A percentile compares a stretch with the other conserved stretches of the same genome.
Evolutionary conservation across 2,113 vertebrate genomes (phyloP).

Genomic region (Malurus cyaneus): DNA sequence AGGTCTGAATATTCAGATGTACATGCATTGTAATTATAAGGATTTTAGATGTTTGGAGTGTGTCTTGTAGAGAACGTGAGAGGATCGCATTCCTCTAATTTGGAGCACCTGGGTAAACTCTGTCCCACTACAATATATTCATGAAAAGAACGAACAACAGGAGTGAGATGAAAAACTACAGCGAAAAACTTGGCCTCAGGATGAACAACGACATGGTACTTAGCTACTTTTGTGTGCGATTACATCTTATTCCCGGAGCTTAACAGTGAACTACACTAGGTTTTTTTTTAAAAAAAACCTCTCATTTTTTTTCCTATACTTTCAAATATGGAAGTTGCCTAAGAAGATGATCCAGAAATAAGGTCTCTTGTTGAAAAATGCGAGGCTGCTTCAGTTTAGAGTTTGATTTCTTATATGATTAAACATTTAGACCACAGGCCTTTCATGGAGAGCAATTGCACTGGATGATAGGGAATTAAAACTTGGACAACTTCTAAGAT

Average conservation of each 20-base stretch:
- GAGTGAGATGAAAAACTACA: neutral
- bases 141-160: neutral
- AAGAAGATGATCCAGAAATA: neutral
- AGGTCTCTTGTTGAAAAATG: neutral
- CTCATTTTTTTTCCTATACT: neutral
- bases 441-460: neutral
- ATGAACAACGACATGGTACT: neutral
- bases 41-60: too few species aligned
- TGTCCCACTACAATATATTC: neutral
- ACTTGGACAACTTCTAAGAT: neutral
- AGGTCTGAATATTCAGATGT: too few species aligned
- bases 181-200: neutral
- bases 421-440: fast-evolving
- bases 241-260: neutral
- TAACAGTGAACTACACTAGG: neutral
- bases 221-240: neutral
- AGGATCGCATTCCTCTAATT: too few species aligned
- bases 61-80: too few species aligned
- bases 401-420: neutral
- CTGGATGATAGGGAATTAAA: neutral
- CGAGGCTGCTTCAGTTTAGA: neutral
- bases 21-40: too few species aligned
- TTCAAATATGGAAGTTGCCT: neutral
- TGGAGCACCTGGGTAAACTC: neutral
- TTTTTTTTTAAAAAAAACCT: too few species aligned